These are phyloP conservation scores for Coregonus suidteri DNA, from an alignment of 2,797 vertebrate species.

Conservation along the genomic window DNA sequence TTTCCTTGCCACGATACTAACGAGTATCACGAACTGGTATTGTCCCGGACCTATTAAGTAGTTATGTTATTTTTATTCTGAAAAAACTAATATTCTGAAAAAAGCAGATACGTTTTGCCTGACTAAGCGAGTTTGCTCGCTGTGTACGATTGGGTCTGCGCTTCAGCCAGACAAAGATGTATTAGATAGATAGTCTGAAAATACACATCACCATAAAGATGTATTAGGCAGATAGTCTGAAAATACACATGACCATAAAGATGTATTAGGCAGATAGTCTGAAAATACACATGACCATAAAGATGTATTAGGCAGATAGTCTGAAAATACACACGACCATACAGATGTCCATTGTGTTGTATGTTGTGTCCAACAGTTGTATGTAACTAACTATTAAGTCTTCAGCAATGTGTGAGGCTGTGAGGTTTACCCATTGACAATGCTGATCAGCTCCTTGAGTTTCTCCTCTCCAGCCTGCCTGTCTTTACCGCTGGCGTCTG, in stretches of 20 bases:
- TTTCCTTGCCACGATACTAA: too few relatives aligned
- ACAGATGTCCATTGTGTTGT: background rate
- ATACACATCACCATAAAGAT: too few relatives aligned
- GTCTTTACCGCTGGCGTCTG: conserved; percentile 86
- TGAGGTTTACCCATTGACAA: conserved; percentile 86
- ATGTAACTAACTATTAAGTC: background rate
- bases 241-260: background rate
- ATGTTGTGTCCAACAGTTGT: background rate
- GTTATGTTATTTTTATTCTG: too few relatives aligned
- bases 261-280: background rate
- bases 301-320: too few relatives aligned
- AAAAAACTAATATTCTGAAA: too few relatives aligned
- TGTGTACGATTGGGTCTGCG: background rate
- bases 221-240: background rate
- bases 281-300: background rate
- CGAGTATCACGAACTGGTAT: too few relatives aligned
- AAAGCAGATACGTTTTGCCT: too few relatives aligned
- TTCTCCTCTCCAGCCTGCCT: conserved; percentile 87
- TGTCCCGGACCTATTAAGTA: too few relatives aligned
- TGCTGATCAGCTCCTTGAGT: conserved; percentile 88
- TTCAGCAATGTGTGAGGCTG: background rate
- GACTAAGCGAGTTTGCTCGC: too few relatives aligned
- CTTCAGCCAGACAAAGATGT: background rate
- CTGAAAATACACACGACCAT: too few relatives aligned
- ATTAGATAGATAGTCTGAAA: background rate